These are phyloP conservation scores for Amaurobius ferox DNA, from an alignment of 2,888 invertebrate genomes.

Conservation along the genomic window DNA sequence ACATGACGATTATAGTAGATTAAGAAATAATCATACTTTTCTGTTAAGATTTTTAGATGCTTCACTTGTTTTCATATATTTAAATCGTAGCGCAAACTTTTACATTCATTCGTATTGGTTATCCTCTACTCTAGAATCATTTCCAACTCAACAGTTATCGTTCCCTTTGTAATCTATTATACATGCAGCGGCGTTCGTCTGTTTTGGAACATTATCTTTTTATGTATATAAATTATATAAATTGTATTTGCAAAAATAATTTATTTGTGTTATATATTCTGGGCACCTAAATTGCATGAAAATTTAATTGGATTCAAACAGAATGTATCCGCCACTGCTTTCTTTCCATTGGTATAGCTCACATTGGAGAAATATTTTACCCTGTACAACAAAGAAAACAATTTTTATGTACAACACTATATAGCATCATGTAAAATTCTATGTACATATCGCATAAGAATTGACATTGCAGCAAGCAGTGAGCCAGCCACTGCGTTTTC, in stretches of 20 bases:
- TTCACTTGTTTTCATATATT: too few species aligned
- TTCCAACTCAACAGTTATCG: neutral
- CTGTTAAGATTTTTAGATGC: too few species aligned
- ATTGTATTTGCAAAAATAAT: neutral
- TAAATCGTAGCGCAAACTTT: too few species aligned
- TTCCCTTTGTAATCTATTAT: neutral
- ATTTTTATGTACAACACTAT: constrained; percentile 45
- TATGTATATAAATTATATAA: neutral
- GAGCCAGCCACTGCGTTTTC: constrained; percentile 48
- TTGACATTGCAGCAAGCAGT: constrained; percentile 26
- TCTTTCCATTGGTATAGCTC: neutral
- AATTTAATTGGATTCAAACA: neutral
- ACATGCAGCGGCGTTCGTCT: neutral
- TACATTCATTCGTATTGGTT: too few species aligned
- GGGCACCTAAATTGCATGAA: neutral
- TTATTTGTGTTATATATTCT: neutral
- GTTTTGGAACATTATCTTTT: neutral
- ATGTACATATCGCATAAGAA: constrained; percentile 39
- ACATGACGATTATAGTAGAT: too few species aligned
- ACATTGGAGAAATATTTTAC: constrained; percentile 32
- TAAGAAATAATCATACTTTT: too few species aligned
- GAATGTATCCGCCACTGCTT: neutral
- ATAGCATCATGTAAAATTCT: constrained; percentile 30
- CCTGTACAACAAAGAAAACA: constrained; percentile 50
- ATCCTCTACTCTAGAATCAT: neutral